Percentiles rank a stretch among this genome's conserved stretches.
Conservation (phyloP, 2,113 vertebrate genomes). For the Misgurnus mizolepis region DNA sequence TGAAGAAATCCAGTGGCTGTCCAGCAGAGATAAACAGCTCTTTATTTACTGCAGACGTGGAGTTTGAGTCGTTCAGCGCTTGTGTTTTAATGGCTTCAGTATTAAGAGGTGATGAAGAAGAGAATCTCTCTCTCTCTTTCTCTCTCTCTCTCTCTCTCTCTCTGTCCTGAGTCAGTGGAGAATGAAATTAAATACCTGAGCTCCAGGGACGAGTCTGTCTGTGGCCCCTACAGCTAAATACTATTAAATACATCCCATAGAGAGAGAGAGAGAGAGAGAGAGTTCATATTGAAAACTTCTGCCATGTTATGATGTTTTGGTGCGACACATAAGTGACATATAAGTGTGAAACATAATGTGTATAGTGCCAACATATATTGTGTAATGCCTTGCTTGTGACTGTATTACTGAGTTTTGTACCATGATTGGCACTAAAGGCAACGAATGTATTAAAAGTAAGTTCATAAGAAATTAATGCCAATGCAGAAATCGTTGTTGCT, state of each 20-base stretch:
- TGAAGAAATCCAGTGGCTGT: slow-evolving; percentile 61
- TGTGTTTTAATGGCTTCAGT: slow-evolving; percentile 47
- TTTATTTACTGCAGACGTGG: slow-evolving; percentile 64
- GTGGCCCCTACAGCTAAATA: slow-evolving; percentile 37
- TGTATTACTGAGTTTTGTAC: too few species aligned
- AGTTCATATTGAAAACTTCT: slow-evolving; percentile 31
- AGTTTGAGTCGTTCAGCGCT: slow-evolving; percentile 47
- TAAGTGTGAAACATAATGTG: not conserved
- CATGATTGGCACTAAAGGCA: too few species aligned
- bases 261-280: slow-evolving; percentile 69
- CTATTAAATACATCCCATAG: slow-evolving; percentile 54
- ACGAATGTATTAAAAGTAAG: too few species aligned
- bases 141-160: too few species aligned
- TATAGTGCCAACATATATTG: too few species aligned
- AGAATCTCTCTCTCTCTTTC: slow-evolving; percentile 62
- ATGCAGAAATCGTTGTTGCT: too few species aligned
- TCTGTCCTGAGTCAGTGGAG: slow-evolving; percentile 64
- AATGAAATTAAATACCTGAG: slow-evolving; percentile 79
- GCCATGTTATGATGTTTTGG: slow-evolving; percentile 10
- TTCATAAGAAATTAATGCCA: too few species aligned
- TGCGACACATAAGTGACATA: not conserved
- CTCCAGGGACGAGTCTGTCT: slow-evolving; percentile 62
- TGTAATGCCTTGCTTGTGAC: too few species aligned
- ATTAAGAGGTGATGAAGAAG: slow-evolving; percentile 67
- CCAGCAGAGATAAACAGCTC: slow-evolving; percentile 66